Evolutionary conservation across 1,140 invertebrate species (phyloP).

Genomic region (Phortica variegata): DNA sequence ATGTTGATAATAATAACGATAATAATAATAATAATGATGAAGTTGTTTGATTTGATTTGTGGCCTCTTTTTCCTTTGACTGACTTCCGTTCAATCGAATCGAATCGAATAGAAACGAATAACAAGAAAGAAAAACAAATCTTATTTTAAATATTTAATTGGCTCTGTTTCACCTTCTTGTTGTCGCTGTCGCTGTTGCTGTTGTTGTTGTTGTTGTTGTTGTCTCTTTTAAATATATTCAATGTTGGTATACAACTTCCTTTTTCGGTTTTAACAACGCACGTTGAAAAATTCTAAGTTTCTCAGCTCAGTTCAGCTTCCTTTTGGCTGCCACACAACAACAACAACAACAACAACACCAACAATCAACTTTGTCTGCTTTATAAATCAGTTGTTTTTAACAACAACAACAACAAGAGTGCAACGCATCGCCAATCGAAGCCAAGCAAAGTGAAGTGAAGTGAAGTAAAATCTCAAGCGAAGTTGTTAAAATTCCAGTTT

Average conservation of each 20-base stretch:
- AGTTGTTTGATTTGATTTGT: no score
- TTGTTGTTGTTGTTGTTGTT: constrained; percentile 38
- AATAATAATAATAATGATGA: no score
- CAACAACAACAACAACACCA: constrained; percentile 5
- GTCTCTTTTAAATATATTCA: background rate
- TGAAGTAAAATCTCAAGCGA: constrained; percentile 33
- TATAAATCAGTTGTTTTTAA: constrained; percentile 47
- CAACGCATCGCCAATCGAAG: constrained; percentile 27
- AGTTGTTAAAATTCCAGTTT: constrained; percentile 55
- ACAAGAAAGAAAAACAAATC: no score
- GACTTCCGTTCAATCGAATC: no score
- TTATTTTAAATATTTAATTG: no score
- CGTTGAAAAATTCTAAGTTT: background rate
- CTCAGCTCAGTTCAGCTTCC: no score
- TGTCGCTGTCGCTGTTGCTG: constrained; percentile 4
- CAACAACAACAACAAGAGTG: constrained; percentile 4
- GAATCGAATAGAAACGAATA: no score
- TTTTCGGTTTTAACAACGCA: constrained; percentile 31
- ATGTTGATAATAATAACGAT: no score
- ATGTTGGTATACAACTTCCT: constrained; percentile 44
- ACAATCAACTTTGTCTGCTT: constrained; percentile 44
- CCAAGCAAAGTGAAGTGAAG: no score
- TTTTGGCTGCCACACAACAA: no score
- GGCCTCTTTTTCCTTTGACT: no score
- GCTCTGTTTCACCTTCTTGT: background rate